Percentiles rank a stretch among this genome's conserved stretches.
Evolutionary conservation across 2,888 invertebrate genomes (phyloP).

Genomic region (Subacronicta megacephala): DNA sequence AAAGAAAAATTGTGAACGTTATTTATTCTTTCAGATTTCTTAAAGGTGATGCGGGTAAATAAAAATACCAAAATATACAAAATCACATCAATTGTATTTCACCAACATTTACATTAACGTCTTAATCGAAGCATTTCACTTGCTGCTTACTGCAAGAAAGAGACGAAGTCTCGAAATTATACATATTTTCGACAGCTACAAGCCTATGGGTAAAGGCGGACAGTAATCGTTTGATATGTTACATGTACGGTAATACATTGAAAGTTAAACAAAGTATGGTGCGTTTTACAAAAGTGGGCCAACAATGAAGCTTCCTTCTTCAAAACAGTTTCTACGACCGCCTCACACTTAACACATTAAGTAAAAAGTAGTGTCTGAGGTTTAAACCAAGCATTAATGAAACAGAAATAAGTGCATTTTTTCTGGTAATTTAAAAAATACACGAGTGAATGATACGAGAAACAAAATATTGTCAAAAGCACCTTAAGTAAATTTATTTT

Average conservation of each 20-base stretch:
- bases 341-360: constrained; percentile 21
- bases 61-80: constrained; percentile 78
- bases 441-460: too few relatives aligned
- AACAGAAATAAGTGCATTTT: constrained; percentile 13
- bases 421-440: constrained; percentile 6
- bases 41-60: constrained; percentile 59
- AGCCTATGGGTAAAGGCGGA: constrained; percentile 87
- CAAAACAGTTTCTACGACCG: constrained; percentile 14
- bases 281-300: constrained; percentile 19
- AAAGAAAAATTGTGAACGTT: too few relatives aligned
- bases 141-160: constrained; percentile 85
- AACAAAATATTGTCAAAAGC: too few relatives aligned
- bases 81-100: constrained; percentile 90
- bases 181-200: constrained; percentile 78
- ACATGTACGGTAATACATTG: constrained; percentile 65
- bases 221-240: constrained; percentile 75
- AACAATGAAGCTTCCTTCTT: constrained; percentile 16
- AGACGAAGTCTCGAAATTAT: constrained; percentile 80
- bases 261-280: constrained; percentile 15
- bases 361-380: constrained; percentile 20
- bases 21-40: neutral
- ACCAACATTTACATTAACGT: constrained; percentile 89
- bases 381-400: constrained; percentile 26
- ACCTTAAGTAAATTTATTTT: constrained; percentile 5
- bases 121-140: constrained; percentile 87